Percentiles rank a stretch among this genome's conserved stretches.
These are phyloP conservation scores for Macropus fuliginosus DNA, from an alignment of 2,797 vertebrate species.

Conservation along the genomic window DNA sequence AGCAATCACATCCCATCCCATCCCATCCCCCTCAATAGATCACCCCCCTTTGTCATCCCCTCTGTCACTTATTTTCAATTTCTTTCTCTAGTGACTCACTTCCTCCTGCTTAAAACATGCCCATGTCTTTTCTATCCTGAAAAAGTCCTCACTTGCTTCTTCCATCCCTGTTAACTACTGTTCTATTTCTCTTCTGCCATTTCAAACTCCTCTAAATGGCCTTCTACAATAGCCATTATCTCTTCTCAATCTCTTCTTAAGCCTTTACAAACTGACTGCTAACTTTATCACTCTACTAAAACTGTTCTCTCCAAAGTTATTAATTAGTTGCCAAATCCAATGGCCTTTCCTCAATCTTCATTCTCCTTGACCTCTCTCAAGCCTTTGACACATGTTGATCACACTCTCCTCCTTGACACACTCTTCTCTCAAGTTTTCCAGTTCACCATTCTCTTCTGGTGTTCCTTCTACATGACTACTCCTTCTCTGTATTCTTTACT, in stretches of 20 bases:
- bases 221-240: background rate
- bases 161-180: background rate
- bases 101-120: background rate
- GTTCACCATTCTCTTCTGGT: too few species aligned
- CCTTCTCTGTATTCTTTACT: too few species aligned
- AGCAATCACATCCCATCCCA: background rate
- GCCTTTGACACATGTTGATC: too few species aligned
- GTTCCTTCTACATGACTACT: too few species aligned
- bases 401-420: too few species aligned
- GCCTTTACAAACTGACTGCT: background rate
- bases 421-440: too few species aligned
- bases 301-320: background rate
- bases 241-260: background rate
- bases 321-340: background rate
- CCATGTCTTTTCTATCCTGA: background rate
- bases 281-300: background rate
- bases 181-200: background rate
- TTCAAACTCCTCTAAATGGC: background rate
- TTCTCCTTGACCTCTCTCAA: background rate
- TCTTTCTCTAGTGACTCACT: background rate
- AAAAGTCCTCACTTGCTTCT: background rate
- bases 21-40: background rate
- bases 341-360: background rate
- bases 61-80: background rate
- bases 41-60: background rate